A percentile compares a stretch with the other conserved stretches of the same genome.
phyloP scores from a whole-genome alignment of 2,888 invertebrate genomes.

The Himalopsyche tibetana region DNA sequence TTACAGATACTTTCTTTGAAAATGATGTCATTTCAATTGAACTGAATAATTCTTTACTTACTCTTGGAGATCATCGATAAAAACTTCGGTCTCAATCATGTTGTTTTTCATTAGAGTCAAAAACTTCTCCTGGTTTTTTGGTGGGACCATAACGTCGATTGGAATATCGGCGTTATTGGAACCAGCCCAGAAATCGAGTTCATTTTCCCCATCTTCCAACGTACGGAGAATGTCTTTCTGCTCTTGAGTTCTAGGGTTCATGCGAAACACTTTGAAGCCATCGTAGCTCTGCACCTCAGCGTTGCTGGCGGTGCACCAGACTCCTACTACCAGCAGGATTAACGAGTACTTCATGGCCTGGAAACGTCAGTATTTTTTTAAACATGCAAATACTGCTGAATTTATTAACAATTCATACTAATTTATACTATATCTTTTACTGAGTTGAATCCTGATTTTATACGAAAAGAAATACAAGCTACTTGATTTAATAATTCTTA shows the following conservation, averaged over 20 bases:
- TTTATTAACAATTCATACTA: too few species aligned
- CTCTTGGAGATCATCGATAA: conserved; percentile 75
- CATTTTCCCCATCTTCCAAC: conserved; percentile 70
- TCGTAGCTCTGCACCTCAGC: conserved; percentile 56
- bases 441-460: too few species aligned
- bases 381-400: too few species aligned
- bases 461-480: too few species aligned
- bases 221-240: conserved; percentile 75
- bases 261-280: conserved; percentile 75
- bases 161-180: conserved; percentile 69
- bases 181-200: conserved; percentile 74
- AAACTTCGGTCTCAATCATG: conserved; percentile 71
- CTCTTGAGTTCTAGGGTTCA: conserved; percentile 73
- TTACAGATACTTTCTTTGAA: too few species aligned
- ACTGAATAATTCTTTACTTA: conserved; percentile 68
- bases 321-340: conserved; percentile 49
- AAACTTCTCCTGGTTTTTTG: conserved; percentile 70
- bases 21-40: not conserved
- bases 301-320: conserved; percentile 44
- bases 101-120: conserved; percentile 70
- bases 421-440: too few species aligned
- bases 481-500: too few species aligned
- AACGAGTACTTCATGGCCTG: conserved; percentile 3
- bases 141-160: conserved; percentile 73
- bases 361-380: too few species aligned